phyloP scores from a whole-genome alignment of 2,113 vertebrate species.

The Actenoides lindsayi region DNA sequence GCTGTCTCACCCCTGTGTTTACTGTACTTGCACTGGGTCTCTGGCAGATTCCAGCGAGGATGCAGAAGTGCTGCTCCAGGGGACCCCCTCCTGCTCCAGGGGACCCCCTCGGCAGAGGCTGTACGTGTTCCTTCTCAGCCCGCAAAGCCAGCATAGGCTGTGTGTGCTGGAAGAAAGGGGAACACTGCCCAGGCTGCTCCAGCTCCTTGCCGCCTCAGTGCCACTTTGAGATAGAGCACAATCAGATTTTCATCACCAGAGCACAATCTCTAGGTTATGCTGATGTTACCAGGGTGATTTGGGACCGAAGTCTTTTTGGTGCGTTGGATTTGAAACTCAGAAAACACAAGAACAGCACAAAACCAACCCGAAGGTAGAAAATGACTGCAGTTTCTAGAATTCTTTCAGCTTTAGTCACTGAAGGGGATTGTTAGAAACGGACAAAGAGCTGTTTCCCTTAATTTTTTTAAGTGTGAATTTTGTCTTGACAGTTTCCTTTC shows the following conservation, averaged over 20 bases:
- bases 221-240: not conserved
- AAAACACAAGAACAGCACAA: not conserved
- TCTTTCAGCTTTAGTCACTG: slow-evolving; percentile 39
- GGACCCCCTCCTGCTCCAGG: too few species aligned
- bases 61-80: not conserved
- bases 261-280: not conserved
- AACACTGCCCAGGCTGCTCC: not conserved
- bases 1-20: not conserved
- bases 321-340: not conserved
- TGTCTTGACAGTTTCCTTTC: slow-evolving; percentile 66
- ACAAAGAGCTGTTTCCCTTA: slow-evolving; percentile 56
- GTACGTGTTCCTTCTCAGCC: not conserved
- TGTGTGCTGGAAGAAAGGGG: not conserved
- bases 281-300: not conserved
- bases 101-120: not conserved
- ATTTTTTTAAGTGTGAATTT: slow-evolving; percentile 59
- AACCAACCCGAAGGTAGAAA: slow-evolving; percentile 13
- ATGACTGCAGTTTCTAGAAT: not conserved
- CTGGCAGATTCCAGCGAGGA: not conserved
- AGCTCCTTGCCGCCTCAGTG: not conserved
- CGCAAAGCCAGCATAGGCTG: not conserved
- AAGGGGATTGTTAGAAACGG: slow-evolving; percentile 4
- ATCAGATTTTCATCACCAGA: not conserved
- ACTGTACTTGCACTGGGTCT: not conserved
- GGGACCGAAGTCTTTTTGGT: not conserved